Evolutionary conservation across 1,140 invertebrate species (phyloP).

Genomic region (Pseudomyrmex concolor): DNA sequence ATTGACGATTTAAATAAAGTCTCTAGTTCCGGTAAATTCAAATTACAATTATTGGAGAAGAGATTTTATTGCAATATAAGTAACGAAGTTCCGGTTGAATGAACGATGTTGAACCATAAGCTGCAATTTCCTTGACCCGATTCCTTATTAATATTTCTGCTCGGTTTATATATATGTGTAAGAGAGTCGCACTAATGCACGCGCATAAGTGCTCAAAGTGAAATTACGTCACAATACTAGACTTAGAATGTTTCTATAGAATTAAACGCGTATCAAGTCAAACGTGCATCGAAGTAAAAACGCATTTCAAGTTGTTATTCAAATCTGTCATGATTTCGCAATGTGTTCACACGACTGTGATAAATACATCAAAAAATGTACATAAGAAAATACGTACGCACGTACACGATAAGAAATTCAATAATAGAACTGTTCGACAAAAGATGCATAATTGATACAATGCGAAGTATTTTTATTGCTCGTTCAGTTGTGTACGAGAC

Average conservation of each 20-base stretch:
- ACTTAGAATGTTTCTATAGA: slow-evolving; percentile 32
- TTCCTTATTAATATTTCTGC: slow-evolving; percentile 56
- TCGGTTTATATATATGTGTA: slow-evolving; percentile 11
- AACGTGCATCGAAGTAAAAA: background rate
- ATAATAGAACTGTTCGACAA: no score
- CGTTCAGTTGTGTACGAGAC: background rate
- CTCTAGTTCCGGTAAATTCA: background rate
- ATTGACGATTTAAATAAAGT: background rate
- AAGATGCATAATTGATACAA: slow-evolving; percentile 15
- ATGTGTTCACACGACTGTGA: no score
- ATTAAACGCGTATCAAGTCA: slow-evolving; percentile 5
- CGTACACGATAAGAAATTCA: background rate
- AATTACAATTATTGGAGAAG: slow-evolving; percentile 18
- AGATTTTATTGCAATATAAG: background rate
- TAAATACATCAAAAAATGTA: background rate
- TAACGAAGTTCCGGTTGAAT: slow-evolving; percentile 56
- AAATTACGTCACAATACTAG: slow-evolving; percentile 42
- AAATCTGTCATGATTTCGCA: no score
- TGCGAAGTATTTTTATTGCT: slow-evolving; percentile 7
- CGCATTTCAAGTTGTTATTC: background rate
- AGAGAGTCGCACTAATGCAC: slow-evolving; percentile 10
- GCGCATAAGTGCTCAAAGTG: background rate
- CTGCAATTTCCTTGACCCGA: slow-evolving; percentile 59
- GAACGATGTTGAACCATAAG: slow-evolving; percentile 48
- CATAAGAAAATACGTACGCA: background rate